Percentiles rank a stretch among this genome's conserved stretches.
phyloP scores from a whole-genome alignment of 2,113 vertebrate genomes.

The Callospermophilus lateralis region DNA sequence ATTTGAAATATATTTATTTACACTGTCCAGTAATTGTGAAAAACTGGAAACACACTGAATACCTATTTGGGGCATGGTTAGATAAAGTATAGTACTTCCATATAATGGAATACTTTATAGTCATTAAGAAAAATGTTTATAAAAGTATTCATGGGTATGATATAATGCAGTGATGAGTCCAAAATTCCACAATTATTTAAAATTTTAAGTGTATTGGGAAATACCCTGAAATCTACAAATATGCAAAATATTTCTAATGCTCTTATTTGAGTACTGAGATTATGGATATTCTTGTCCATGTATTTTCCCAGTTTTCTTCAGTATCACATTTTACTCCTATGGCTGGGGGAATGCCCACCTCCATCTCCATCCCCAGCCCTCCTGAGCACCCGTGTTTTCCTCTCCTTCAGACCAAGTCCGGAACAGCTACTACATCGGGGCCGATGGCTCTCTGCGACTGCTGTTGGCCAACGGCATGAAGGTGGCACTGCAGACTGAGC shows the following conservation, averaged over 20 bases:
- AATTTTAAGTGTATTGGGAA: slow-evolving; percentile 3
- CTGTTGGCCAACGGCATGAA: slow-evolving; percentile 98
- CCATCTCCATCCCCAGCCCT: not conserved
- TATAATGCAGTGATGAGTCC: not conserved
- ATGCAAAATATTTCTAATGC: not conserved
- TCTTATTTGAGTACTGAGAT: not conserved
- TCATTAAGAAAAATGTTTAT: not conserved
- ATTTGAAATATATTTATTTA: slow-evolving; percentile 26
- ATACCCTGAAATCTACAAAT: slow-evolving; percentile 19
- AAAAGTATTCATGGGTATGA: slow-evolving; percentile 10
- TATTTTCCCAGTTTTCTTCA: not conserved
- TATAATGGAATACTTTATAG: not conserved
- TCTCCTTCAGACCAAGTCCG: slow-evolving; percentile 94
- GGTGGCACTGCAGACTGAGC: slow-evolving; percentile 97
- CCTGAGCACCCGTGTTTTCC: not conserved
- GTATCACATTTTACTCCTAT: not conserved
- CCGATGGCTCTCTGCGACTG: slow-evolving; percentile 95
- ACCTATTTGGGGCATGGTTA: not conserved
- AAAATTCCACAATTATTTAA: slow-evolving; percentile 23
- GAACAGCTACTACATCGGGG: slow-evolving; percentile 98
- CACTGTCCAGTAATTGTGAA: slow-evolving; percentile 11
- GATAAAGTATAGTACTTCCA: slow-evolving; percentile 2
- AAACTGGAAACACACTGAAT: slow-evolving; percentile 1
- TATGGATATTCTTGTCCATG: not conserved
- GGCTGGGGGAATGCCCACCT: not conserved